Evolutionary conservation across 2,888 invertebrate genomes (phyloP).

Genomic region (Yponomeuta cagnagella): DNA sequence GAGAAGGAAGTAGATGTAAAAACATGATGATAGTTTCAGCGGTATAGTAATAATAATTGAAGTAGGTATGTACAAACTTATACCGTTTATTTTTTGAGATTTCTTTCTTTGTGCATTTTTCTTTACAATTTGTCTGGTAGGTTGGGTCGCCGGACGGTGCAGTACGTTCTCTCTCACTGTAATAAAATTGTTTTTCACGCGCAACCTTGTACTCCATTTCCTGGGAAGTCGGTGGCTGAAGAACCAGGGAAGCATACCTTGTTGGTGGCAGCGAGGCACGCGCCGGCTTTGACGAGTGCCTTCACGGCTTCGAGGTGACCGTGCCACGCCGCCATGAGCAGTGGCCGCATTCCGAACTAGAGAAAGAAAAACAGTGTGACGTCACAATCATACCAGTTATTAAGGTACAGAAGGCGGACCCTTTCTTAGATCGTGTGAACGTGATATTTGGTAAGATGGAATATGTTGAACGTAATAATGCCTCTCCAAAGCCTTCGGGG

Average conservation of each 20-base stretch:
- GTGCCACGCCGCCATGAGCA: slow-evolving; percentile 85
- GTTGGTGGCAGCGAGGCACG: slow-evolving; percentile 80
- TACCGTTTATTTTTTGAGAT: neutral
- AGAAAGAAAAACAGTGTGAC: slow-evolving; percentile 10
- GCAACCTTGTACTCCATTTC: slow-evolving; percentile 2
- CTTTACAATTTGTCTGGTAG: neutral
- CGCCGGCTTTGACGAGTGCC: slow-evolving; percentile 80
- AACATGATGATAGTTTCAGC: too few relatives aligned
- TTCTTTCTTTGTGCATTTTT: neutral
- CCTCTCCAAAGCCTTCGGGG: too few relatives aligned
- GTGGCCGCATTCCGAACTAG: slow-evolving; percentile 84
- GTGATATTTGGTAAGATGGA: too few relatives aligned
- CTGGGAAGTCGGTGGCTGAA: slow-evolving; percentile 5
- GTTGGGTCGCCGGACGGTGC: neutral
- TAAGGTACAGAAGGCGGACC: neutral
- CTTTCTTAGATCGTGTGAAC: neutral
- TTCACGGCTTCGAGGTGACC: slow-evolving; percentile 83
- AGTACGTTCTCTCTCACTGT: neutral
- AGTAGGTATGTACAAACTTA: too few relatives aligned
- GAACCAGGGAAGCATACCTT: slow-evolving; percentile 69
- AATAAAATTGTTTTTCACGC: neutral
- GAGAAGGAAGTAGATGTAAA: too few relatives aligned
- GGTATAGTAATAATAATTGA: too few relatives aligned
- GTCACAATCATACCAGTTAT: neutral
- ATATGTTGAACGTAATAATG: too few relatives aligned